Evolutionary conservation across 2,797 vertebrate species (phyloP), one percentile per base, ranked within the genome.

Genomic region (Molothrus aeneus): DNA sequence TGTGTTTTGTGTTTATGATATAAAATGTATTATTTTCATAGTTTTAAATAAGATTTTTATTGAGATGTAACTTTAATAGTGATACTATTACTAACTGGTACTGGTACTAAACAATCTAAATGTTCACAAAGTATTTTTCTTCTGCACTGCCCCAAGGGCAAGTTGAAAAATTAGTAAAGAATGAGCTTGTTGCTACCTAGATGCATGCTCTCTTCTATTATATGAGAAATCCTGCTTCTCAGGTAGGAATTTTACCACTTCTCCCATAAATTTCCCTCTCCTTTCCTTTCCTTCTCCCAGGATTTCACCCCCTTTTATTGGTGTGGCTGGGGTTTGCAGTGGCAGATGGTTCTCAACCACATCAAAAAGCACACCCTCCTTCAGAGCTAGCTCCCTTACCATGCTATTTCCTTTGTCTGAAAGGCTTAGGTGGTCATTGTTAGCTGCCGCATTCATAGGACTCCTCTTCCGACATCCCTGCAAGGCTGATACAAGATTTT

Each of bases 321-420:
- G 5, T 69, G 43, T 19, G 14, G 17, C 18, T 64, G 9, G 9
- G 3, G 11, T 36, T 73, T 70, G 48, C 31, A 40, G 16, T 11
- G 25, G 17, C 22, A 51, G 9, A 42, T 50, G 4, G 6, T 54
- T 53, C n/a, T 54, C 28, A 79, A 32, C 6, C 3, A 5, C 7
- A 48, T 9, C 11, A 17, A 47, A 70, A 80, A 80, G 24, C 17
- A 34, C 0, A 0, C 1, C 8, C 3, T 63, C 15, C 24, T 66
- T 54, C 36, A 59, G 32, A 2, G 1, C 13, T 17, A 16, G 5
- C 45, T 26, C 20, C 7, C 45, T 75, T 68, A 31, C 20, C 32
- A 69, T 21, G 2, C 6, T 63, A 14, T 31, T 73, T 78, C 11
- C 29, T 72, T 36, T 57, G 18, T 8, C n/a, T 42, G 3, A 57